A percentile compares a stretch with the other conserved stretches of the same genome.
These are phyloP conservation scores for Zelostemma sp. DNA, from an alignment of 1,140 invertebrate species.

Conservation along the genomic window DNA sequence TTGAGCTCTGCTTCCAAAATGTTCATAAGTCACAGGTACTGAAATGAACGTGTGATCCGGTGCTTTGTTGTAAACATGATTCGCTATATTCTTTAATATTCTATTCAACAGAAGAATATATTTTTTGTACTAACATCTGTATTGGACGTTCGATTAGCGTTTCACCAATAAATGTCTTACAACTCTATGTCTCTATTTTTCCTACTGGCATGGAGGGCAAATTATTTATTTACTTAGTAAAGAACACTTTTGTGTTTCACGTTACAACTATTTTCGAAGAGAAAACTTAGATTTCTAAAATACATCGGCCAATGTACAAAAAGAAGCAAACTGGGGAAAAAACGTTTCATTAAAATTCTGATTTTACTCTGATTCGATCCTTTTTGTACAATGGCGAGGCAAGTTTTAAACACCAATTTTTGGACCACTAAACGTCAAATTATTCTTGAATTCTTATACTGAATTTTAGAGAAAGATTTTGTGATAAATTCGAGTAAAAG, in stretches of 20 bases:
- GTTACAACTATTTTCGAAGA: not conserved
- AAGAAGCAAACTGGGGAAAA: not conserved
- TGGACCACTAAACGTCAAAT: not conserved
- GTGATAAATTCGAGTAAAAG: too few species aligned
- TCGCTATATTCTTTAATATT: constrained; percentile 21
- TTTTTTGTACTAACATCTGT: constrained; percentile 62
- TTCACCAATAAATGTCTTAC: constrained; percentile 34
- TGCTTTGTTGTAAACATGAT: constrained; percentile 14
- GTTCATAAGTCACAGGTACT: constrained; percentile 47
- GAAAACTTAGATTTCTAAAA: not conserved
- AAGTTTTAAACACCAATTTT: not conserved
- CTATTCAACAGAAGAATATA: constrained; percentile 51
- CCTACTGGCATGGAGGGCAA: not conserved
- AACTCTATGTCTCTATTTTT: not conserved
- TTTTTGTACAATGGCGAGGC: not conserved
- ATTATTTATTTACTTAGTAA: not conserved
- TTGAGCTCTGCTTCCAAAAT: constrained; percentile 51
- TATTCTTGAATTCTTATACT: not conserved
- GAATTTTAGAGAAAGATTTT: not conserved
- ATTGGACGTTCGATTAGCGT: constrained; percentile 22
- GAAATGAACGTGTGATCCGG: constrained; percentile 17
- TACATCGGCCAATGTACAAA: not conserved
- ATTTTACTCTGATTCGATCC: not conserved
- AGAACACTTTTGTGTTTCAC: not conserved
- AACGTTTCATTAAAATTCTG: too few species aligned